phyloP scores from a whole-genome alignment of 2,113 vertebrate genomes.

The Manacus vitellinus region DNA sequence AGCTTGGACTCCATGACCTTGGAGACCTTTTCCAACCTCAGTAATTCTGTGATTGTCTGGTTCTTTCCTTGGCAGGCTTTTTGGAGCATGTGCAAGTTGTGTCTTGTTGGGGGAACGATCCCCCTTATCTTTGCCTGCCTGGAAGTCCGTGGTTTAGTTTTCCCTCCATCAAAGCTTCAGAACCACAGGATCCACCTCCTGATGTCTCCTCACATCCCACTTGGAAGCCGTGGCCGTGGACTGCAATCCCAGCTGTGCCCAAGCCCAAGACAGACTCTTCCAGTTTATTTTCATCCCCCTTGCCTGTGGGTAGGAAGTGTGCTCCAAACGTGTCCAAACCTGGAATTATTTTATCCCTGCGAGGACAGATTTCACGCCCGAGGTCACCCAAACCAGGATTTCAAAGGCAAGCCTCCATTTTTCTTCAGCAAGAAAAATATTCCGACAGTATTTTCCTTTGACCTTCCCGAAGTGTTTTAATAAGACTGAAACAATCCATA shows the following conservation, averaged over 20 bases:
- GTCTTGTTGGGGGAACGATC: background rate
- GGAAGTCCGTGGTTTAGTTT: background rate
- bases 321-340: background rate
- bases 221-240: background rate
- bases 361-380: background rate
- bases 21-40: background rate
- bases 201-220: background rate
- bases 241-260: background rate
- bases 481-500: conserved; percentile 62
- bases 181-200: background rate
- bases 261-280: background rate
- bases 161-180: background rate
- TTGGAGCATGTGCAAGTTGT: background rate
- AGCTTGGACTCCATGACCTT: accelerated
- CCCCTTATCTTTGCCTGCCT: background rate
- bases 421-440: conserved; percentile 3
- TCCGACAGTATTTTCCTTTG: background rate
- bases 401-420: conserved; percentile 34
- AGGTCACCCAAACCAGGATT: background rate
- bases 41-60: background rate
- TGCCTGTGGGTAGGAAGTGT: accelerated
- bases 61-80: background rate
- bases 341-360: background rate
- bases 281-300: background rate
- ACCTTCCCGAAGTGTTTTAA: conserved; percentile 60